phyloP scores from a whole-genome alignment of 2,797 vertebrate genomes.

The Thamnophis elegans region DNA sequence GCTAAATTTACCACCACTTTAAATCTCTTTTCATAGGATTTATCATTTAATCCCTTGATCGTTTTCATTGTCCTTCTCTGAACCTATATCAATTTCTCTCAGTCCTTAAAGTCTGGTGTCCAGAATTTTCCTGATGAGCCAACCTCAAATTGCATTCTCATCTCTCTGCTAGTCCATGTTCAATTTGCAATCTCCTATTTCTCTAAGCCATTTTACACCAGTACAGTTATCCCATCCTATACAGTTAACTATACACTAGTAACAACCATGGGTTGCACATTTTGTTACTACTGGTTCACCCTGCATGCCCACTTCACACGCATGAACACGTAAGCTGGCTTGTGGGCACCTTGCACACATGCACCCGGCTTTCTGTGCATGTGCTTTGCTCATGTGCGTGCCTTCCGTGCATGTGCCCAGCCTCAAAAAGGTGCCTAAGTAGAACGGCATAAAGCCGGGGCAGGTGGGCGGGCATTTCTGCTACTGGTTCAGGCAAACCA shows the following conservation, averaged over 20 bases:
- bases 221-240: not conserved
- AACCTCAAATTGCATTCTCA: not conserved
- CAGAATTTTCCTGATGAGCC: not conserved
- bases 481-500: too few species aligned
- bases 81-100: not conserved
- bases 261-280: not conserved
- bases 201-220: not conserved
- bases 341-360: too few species aligned
- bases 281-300: too few species aligned
- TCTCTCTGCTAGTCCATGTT: not conserved
- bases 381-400: too few species aligned
- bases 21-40: not conserved
- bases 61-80: conserved; percentile 1
- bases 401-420: too few species aligned
- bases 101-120: not conserved
- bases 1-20: not conserved
- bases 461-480: too few species aligned
- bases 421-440: too few species aligned
- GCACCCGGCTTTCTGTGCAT: too few species aligned
- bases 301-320: too few species aligned
- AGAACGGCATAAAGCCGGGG: too few species aligned
- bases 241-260: not conserved
- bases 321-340: too few species aligned
- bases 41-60: not conserved
- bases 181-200: not conserved